Base-by-base conservation (phyloP, 2,797 vertebrate genomes). In the Mastacembelus armatus region DNA sequence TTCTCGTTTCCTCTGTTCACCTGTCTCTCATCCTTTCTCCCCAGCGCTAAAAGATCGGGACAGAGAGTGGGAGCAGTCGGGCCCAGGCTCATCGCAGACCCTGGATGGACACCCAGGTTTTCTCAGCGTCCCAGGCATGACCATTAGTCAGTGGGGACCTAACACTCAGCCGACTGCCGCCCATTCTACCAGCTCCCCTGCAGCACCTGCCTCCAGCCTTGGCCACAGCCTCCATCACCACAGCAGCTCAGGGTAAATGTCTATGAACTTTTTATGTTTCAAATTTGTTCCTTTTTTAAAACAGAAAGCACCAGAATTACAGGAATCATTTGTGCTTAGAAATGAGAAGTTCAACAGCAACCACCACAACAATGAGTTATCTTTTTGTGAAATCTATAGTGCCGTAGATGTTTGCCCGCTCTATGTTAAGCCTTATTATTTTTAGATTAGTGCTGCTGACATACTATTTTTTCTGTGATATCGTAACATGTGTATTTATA, bases 101-200 rank as follows among this genome's bases (percentile, higher is more conserved):
- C 87, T 90, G 74, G 92, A 98, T 95, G 96, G 96, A 93, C 91
- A 92, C 85, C 83, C 92, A 14, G 90, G 78, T 36, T 84, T 86
- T 1, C 57, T 89, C 29, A 91, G 92, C 76, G 77, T 90, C 90
- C 90, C 94, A 94, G 97, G 97, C 84, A 98, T 99, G 97, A 99
- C 97, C 81, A 66, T 95, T 90, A 42, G 92, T 63, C 92, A 88
- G 38, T 93, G 92, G 86, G 94, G 95, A 89, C 71, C 85, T 71
- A 92, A 81, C 82, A 85, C 90, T 75, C 95, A 95, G 74, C 71
- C 90, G 52, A 82, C 93, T 15, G 32, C 91, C 49, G 14, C 80
- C 71, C 64, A 77, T 35, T 71, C 56, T 71, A 51, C 51, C 69
- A 77, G 59, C 83, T 78, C 63, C 45, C 24, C 91, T 42, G 67